Base-by-base conservation (phyloP, 1,140 invertebrate species). In the Carcinoscorpius rotundicauda region DNA sequence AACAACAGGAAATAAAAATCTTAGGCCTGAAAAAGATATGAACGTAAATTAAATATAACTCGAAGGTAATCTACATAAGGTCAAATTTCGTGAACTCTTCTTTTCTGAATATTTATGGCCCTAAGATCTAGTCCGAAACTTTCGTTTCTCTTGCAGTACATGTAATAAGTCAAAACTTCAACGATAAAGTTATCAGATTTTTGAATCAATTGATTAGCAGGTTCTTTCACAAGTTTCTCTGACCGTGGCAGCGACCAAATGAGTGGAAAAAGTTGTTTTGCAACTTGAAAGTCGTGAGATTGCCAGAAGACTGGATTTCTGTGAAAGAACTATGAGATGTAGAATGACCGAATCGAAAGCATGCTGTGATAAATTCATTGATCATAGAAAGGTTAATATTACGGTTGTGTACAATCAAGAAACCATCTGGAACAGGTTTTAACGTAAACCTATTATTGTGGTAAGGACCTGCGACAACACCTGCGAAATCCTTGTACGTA, bases 151-250 rank as follows among this genome's bases (percentile, higher is more conserved):
- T 64, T 58, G 49, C 67, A 63, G 63, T 70, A 70, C 29, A 70
- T 61, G 59, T 70, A 66, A 52, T 69, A 69, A 48, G 63, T 69
- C 49, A 70, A 68, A 60, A 72, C 73, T 5, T 64, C 53, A 4
- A 72, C 71, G 3, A 73, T 53, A 49, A 72, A 72, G n/a, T 72
- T 71, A 66, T 73, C 73, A 10, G 72, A 67, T 55, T 73, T 73
- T 56, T 73, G 71, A 4, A 67, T n/a, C 6, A 71, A 68, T 72
- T 89, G 87, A 49, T 77, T 84, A 6, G 83, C 79, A 71, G 89
- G 78, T 57, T 87, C 87, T 66, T 83, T 78, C 10, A 89, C 70
- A 1, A 89, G 75, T 73, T 72, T 57, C 71, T 56, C 56, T 73
- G 72, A 6, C 73, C 72, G 51, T 68, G 61, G 49, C 71, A 70